Evolutionary conservation across 2,888 invertebrate species (phyloP).

Genomic region (Hirtodrosophila trivittata): DNA sequence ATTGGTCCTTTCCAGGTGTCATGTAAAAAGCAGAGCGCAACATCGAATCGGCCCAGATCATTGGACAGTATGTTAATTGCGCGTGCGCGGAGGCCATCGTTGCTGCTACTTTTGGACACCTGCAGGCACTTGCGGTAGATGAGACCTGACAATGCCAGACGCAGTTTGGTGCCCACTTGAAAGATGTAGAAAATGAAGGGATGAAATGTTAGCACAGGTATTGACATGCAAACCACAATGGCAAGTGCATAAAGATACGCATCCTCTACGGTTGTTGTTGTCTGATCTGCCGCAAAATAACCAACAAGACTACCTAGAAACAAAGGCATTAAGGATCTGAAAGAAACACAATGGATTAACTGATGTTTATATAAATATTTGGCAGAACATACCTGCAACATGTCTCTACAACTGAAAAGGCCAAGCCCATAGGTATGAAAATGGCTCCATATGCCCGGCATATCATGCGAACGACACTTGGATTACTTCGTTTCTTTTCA

Average conservation of each 20-base stretch:
- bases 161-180: slow-evolving; percentile 88
- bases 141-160: slow-evolving; percentile 89
- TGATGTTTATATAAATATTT: not conserved
- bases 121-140: slow-evolving; percentile 89
- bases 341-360: slow-evolving; percentile 29
- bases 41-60: slow-evolving; percentile 96
- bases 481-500: slow-evolving; percentile 81
- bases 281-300: slow-evolving; percentile 86
- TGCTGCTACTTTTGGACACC: slow-evolving; percentile 91
- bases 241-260: slow-evolving; percentile 89
- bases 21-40: slow-evolving; percentile 94
- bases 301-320: slow-evolving; percentile 88
- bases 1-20: slow-evolving; percentile 96
- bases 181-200: slow-evolving; percentile 89
- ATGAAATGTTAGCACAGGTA: slow-evolving; percentile 87
- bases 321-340: slow-evolving; percentile 87
- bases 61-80: slow-evolving; percentile 97
- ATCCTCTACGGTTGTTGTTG: slow-evolving; percentile 84
- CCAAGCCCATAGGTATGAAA: slow-evolving; percentile 79
- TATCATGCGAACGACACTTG: slow-evolving; percentile 84
- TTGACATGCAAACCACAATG: slow-evolving; percentile 86
- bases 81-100: slow-evolving; percentile 91
- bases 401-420: slow-evolving; percentile 78
- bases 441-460: slow-evolving; percentile 83
- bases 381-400: slow-evolving; percentile 75